phyloP scores from a whole-genome alignment of 2,888 invertebrate species.

The Trissolcus brochymenae region DNA sequence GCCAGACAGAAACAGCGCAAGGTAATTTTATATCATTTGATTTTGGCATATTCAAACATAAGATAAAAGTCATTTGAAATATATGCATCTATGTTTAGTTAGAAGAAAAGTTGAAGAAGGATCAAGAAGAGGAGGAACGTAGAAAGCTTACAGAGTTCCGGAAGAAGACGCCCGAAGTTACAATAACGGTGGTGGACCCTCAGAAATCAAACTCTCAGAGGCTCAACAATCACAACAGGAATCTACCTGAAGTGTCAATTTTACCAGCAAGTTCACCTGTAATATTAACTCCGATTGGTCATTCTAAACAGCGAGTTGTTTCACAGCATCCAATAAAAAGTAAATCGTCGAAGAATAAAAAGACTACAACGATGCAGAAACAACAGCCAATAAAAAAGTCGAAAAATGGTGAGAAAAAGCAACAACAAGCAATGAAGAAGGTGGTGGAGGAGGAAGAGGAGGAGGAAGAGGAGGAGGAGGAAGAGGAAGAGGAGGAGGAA shows the following conservation, averaged over 20 bases:
- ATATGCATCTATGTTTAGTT: constrained; percentile 65
- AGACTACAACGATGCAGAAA: neutral
- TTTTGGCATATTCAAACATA: too few species aligned
- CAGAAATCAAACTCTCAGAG: constrained; percentile 70
- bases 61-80: too few species aligned
- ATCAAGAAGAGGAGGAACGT: constrained; percentile 74
- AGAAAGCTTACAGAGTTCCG: constrained; percentile 74
- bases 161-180: constrained; percentile 76
- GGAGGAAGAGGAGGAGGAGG: neutral
- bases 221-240: constrained; percentile 64
- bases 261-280: constrained; percentile 67
- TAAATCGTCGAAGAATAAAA: too few species aligned
- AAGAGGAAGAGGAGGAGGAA: constrained; percentile 11
- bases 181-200: constrained; percentile 76
- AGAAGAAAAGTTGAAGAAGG: constrained; percentile 75
- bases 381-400: neutral
- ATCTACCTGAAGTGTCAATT: constrained; percentile 73
- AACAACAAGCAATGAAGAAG: neutral
- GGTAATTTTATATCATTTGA: constrained; percentile 74
- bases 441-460: neutral
- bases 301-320: constrained; percentile 17
- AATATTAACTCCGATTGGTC: constrained; percentile 46
- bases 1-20: constrained; percentile 87
- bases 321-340: neutral
- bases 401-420: constrained; percentile 15